Percentiles rank a stretch among this genome's conserved stretches.
These are phyloP conservation scores for Todus mexicanus DNA, from an alignment of 2,797 vertebrate species.

Conservation along the genomic window DNA sequence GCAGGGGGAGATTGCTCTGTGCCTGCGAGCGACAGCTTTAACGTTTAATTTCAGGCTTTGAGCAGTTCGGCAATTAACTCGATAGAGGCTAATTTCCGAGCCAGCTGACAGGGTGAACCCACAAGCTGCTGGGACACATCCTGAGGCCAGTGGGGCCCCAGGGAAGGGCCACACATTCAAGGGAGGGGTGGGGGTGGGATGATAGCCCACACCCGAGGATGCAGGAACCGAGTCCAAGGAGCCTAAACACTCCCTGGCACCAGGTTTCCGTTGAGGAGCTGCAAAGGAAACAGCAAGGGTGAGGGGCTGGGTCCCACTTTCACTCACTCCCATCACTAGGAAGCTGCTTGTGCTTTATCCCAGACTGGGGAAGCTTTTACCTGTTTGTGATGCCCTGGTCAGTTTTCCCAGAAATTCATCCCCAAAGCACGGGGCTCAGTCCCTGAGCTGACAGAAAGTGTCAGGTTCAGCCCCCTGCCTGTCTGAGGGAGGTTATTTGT, in stretches of 20 bases:
- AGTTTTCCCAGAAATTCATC: background rate
- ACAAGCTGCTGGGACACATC: background rate
- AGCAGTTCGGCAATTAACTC: constrained; percentile 34
- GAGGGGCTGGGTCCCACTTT: background rate
- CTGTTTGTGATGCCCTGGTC: background rate
- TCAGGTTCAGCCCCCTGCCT: background rate
- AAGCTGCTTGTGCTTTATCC: background rate
- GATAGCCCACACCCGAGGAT: rapidly evolving
- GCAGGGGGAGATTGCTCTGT: background rate
- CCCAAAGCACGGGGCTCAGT: background rate
- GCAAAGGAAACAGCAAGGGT: rapidly evolving
- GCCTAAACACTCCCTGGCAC: rapidly evolving
- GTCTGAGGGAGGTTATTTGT: background rate
- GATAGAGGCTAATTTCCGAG: constrained; percentile 33
- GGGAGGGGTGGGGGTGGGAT: background rate
- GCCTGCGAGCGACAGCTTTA: background rate
- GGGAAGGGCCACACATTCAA: background rate
- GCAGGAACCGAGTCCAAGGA: background rate
- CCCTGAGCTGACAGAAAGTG: background rate
- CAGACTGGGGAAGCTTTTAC: background rate
- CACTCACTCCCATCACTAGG: background rate
- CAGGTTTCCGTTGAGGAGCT: rapidly evolving
- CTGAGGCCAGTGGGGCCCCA: background rate
- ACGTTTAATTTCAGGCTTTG: constrained; percentile 27
- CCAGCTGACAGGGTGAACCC: constrained; percentile 18